Evolutionary conservation across 1,140 invertebrate species (phyloP).

Genomic region (Sipha flava): DNA sequence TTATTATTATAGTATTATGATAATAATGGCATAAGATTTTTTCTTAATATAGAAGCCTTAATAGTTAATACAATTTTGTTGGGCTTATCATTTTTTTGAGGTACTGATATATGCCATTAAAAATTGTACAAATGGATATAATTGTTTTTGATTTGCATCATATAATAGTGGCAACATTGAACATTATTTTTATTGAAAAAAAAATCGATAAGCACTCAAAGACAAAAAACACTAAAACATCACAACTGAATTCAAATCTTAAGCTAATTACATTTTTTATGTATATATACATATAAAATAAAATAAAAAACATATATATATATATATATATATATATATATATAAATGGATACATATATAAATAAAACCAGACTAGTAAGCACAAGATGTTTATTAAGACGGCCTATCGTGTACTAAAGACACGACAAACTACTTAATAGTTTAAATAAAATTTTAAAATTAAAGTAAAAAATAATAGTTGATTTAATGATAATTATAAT

Average conservation of each 20-base stretch:
- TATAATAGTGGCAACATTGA: background rate
- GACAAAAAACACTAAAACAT: background rate
- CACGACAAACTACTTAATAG: background rate
- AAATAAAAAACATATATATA: background rate
- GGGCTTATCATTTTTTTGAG: background rate
- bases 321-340: background rate
- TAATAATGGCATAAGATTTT: background rate
- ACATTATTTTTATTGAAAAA: background rate
- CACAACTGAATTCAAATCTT: background rate
- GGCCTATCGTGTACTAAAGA: background rate
- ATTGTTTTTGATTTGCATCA: background rate
- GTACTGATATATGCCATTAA: background rate
- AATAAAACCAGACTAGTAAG: constrained; percentile 16
- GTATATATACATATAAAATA: background rate
- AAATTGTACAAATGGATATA: background rate
- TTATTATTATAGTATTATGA: background rate
- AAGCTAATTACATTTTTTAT: too few species aligned
- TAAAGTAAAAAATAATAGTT: constrained; percentile 18
- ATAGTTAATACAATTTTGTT: background rate
- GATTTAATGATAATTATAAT: background rate
- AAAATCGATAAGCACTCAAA: background rate
- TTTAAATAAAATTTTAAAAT: constrained; percentile 12
- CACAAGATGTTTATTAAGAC: background rate
- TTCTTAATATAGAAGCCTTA: background rate
- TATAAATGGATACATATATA: background rate